Evolutionary conservation across 2,888 invertebrate species (phyloP), one percentile per base, ranked within the genome.

Genomic region (Leucophenga montana): DNA sequence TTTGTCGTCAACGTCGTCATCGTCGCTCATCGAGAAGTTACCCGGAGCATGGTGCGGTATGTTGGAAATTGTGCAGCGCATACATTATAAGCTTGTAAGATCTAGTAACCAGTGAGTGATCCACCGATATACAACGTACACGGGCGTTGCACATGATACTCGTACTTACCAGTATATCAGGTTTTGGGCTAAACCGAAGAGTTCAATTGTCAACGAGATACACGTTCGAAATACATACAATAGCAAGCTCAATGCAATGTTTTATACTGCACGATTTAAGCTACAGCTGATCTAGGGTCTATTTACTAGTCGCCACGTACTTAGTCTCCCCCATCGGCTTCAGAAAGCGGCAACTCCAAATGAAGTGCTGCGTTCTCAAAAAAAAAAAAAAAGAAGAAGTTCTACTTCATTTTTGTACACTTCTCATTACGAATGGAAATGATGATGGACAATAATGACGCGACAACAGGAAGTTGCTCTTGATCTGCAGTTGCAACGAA

Each of bases 401-500:
- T 77, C 79, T 73, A 83, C 78, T 85, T 77, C 75, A 78, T 75
- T 84, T 84, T 77, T 84, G 80, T 74, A 78, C 39, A 11, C 11
- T 39, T 79, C 85, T 83, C 83, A 83, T 83, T 83, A 83, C 85
- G 81, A 83, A 83, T 83, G 85, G 84, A 83, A 83, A 83, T 83
- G 84, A 83, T 85, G 85, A 86, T 86, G 84, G 86, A 85, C 80
- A 84, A 85, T 86, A 85, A 86, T 85, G 86, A 84, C 83, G 86
- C 86, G 85, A 85, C 85, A 86, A 85, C 85, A 86, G 85, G 85
- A 85, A 85, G 86, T 85, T 80, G 75, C 71, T 72, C 71, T 76
- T 72, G 44, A 44, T 46, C 73, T 73, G 69, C 74, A 66, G 68
- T 66, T 76, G 77, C 67, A 46, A 14, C 64, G 46, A 66, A 39